Percentiles rank a stretch among this genome's conserved stretches.
These are phyloP conservation scores for Polydesmus complanatus DNA, from an alignment of 2,888 invertebrate species.

Conservation along the genomic window DNA sequence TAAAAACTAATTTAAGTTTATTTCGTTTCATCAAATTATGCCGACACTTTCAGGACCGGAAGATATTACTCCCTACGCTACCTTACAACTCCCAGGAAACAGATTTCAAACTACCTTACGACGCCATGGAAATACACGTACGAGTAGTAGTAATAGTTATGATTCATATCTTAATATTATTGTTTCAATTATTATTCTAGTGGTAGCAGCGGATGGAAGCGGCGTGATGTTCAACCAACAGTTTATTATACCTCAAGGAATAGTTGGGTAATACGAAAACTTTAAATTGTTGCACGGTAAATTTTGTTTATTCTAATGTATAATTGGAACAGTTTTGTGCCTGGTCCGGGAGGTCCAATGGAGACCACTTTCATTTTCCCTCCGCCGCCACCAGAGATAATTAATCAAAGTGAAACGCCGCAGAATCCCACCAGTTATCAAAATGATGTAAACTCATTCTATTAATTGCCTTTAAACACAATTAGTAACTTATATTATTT, in stretches of 20 bases:
- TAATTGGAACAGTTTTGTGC: neutral
- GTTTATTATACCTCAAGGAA: neutral
- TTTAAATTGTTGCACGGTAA: neutral
- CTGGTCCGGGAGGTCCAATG: neutral
- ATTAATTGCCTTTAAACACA: neutral
- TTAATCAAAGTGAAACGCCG: neutral
- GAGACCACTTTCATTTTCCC: constrained; percentile 13
- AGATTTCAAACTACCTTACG: neutral
- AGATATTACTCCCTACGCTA: constrained; percentile 11
- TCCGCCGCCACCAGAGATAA: constrained; percentile 3
- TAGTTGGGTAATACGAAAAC: neutral
- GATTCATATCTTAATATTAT: neutral
- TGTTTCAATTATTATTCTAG: neutral
- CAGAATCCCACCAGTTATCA: neutral
- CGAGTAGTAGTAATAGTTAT: neutral
- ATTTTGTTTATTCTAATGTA: neutral
- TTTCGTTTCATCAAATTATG: neutral
- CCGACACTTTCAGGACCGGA: constrained; percentile 2
- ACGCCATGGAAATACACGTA: neutral
- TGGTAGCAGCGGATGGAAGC: neutral
- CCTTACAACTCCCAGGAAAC: constrained; percentile 1
- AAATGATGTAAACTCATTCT: neutral
- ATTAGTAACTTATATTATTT: neutral
- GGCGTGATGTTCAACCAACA: neutral
- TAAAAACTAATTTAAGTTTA: neutral